Conservation (phyloP, 1,140 invertebrate species). For the Mya arenaria region DNA sequence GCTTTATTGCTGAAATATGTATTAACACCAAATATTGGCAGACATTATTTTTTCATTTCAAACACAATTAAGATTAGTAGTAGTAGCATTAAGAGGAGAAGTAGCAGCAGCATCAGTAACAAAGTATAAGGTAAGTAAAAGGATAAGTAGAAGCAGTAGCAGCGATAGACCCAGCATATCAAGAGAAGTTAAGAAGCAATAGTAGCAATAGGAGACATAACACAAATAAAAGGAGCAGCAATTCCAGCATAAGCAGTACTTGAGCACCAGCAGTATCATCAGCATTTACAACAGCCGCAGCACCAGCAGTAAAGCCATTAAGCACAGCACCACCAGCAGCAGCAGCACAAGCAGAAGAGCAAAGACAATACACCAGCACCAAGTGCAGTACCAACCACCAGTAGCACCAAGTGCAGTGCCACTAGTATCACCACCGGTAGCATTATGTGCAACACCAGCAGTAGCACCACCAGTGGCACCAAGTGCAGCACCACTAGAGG, state of each 20-base stretch:
- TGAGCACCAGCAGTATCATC: background rate
- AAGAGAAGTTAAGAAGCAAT: no score
- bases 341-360: background rate
- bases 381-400: background rate
- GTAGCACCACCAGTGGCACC: background rate
- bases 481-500: conserved; percentile 1
- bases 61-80: no score
- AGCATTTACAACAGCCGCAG: conserved; percentile 21
- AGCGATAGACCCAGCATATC: no score
- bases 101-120: no score
- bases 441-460: conserved; percentile 10
- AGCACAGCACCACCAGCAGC: background rate
- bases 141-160: no score
- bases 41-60: no score
- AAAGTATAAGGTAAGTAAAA: no score
- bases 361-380: background rate
- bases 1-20: no score
- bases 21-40: no score
- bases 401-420: background rate
- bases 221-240: conserved; percentile 2
- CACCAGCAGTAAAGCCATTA: conserved; percentile 18
- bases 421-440: background rate
- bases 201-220: background rate
- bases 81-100: no score
- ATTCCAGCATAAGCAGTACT: background rate